These are phyloP conservation scores for Clistopyga incitator DNA, from an alignment of 2,888 invertebrate species.

Conservation along the genomic window DNA sequence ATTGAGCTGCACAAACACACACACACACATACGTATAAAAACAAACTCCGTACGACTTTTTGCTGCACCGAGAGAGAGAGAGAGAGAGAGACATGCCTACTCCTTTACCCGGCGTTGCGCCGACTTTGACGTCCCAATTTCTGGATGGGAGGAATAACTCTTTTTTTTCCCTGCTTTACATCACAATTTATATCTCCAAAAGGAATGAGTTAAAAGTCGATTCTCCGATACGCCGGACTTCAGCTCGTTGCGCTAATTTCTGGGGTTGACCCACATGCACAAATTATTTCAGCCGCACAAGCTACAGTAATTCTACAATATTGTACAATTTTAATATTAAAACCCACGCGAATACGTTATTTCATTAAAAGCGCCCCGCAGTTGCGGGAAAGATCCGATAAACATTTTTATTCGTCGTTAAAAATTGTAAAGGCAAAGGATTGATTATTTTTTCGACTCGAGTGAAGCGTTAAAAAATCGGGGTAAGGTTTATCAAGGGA, in stretches of 20 bases:
- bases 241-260: neutral
- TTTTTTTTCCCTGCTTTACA: neutral
- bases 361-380: neutral
- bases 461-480: too few relatives aligned
- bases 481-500: too few relatives aligned
- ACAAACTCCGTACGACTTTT: conserved; percentile 39
- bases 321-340: too few relatives aligned
- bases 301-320: too few relatives aligned
- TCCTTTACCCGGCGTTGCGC: conserved; percentile 15
- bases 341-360: too few relatives aligned
- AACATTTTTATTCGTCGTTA: neutral
- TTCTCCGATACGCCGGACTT: neutral
- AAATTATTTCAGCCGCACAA: neutral
- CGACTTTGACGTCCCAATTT: conserved; percentile 33
- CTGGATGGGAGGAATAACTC: neutral
- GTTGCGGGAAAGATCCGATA: neutral
- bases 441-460: too few relatives aligned
- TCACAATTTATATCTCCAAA: neutral
- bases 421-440: too few relatives aligned
- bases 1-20: conserved; percentile 54
- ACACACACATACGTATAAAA: conserved; percentile 32
- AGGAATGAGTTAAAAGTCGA: neutral
- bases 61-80: conserved; percentile 3
- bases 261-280: neutral
- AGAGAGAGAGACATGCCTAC: conserved; percentile 22